A percentile compares a stretch with the other conserved stretches of the same genome.
These are phyloP conservation scores for Mechanitis mazaeus DNA, from an alignment of 2,888 invertebrate species.

Conservation along the genomic window DNA sequence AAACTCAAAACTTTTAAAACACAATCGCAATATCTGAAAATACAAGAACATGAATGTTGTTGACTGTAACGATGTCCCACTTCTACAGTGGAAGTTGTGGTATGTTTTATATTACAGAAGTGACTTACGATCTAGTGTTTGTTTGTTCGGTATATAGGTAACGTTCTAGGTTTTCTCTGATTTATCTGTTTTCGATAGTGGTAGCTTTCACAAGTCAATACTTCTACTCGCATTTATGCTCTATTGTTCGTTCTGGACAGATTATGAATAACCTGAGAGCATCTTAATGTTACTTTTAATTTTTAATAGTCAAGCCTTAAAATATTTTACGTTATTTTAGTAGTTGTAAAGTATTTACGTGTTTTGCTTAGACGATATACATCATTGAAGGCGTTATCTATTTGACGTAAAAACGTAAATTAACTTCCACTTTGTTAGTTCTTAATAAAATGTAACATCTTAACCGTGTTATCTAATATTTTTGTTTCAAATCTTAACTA, in stretches of 20 bases:
- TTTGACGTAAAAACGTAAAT: constrained; percentile 56
- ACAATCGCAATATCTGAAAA: constrained; percentile 17
- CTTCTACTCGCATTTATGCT: constrained; percentile 59
- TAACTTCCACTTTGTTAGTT: constrained; percentile 64
- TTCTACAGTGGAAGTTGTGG: constrained; percentile 28
- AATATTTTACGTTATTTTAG: constrained; percentile 8
- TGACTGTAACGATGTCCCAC: constrained; percentile 33
- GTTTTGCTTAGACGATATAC: constrained; percentile 14
- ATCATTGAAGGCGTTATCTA: constrained; percentile 25
- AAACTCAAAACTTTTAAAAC: not conserved
- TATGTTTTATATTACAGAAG: constrained; percentile 46
- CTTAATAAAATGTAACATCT: constrained; percentile 72
- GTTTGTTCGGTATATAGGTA: constrained; percentile 44
- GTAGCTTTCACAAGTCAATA: constrained; percentile 59
- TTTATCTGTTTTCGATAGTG: constrained; percentile 67
- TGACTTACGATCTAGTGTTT: constrained; percentile 46
- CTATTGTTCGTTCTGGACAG: constrained; percentile 63
- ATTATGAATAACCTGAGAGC: too few species aligned
- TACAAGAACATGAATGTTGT: constrained; percentile 44
- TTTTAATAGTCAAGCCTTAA: constrained; percentile 16
- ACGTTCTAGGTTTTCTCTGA: constrained; percentile 56
- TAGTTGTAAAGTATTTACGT: not conserved
- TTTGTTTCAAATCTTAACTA: constrained; percentile 72
- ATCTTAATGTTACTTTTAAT: too few species aligned
- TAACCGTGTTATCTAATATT: constrained; percentile 71